A percentile compares a stretch with the other conserved stretches of the same genome.
These are phyloP conservation scores for Mus minutoides DNA, from an alignment of 2,797 vertebrate genomes.

Conservation along the genomic window DNA sequence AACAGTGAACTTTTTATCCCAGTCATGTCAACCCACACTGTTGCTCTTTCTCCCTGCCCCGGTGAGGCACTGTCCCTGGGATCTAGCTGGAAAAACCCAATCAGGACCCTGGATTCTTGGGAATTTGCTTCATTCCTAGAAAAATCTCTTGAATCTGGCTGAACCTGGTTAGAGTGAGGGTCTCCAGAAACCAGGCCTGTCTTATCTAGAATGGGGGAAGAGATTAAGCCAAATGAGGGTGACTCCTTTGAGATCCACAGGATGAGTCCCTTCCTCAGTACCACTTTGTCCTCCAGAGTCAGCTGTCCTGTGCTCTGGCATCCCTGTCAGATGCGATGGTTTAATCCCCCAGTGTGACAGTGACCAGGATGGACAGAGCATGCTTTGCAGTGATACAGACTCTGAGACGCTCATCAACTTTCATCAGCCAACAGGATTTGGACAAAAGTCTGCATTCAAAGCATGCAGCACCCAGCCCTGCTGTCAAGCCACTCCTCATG, in stretches of 20 bases:
- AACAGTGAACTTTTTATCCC: constrained; percentile 15
- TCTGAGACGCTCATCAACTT: background rate
- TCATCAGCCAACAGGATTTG: background rate
- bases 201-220: background rate
- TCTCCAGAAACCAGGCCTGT: background rate
- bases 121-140: background rate
- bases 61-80: background rate
- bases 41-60: background rate
- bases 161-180: background rate
- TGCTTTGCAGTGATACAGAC: background rate
- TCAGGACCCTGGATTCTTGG: constrained; percentile 5
- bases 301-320: background rate
- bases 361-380: background rate
- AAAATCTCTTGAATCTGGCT: background rate
- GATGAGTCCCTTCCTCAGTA: background rate
- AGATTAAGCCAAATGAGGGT: background rate
- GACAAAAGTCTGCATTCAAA: background rate
- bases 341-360: background rate
- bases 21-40: background rate
- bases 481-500: background rate
- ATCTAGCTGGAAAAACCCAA: constrained; percentile 3
- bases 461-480: background rate
- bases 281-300: background rate
- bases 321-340: background rate
- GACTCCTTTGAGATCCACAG: background rate